Evolutionary conservation across 2,113 vertebrate genomes (phyloP).

Genomic region (Chloropsis hardwickii): DNA sequence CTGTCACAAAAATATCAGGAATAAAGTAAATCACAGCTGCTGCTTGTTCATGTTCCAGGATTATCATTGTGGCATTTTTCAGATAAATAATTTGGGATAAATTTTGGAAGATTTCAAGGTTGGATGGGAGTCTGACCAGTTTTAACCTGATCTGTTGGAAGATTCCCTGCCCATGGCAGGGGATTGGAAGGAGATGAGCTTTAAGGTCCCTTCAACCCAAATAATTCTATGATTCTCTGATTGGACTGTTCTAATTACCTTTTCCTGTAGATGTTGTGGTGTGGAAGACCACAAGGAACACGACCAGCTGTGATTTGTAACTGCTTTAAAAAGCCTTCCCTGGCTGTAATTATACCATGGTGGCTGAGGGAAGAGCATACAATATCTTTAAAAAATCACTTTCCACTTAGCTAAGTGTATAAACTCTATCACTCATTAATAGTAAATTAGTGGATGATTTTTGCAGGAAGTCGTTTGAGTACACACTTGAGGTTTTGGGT

Average conservation of each 20-base stretch:
- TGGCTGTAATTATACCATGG: not conserved
- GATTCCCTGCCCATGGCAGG: not conserved
- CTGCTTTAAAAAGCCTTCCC: not conserved
- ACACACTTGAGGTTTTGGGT: not conserved
- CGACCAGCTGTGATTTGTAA: not conserved
- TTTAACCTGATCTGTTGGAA: not conserved
- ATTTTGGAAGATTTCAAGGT: not conserved
- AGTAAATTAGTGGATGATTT: not conserved
- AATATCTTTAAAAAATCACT: not conserved
- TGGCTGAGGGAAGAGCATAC: not conserved
- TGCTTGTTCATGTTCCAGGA: not conserved
- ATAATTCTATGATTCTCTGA: not conserved
- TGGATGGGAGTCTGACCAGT: not conserved
- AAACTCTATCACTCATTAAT: not conserved
- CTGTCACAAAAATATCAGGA: not conserved
- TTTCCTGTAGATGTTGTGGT: not conserved
- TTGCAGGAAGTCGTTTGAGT: not conserved
- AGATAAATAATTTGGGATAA: not conserved
- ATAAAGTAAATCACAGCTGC: not conserved
- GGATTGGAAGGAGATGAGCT: not conserved
- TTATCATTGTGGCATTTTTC: not conserved
- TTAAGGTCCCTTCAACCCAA: not conserved
- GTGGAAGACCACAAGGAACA: not conserved
- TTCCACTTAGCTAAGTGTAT: not conserved
- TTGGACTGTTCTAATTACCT: not conserved